Conservation (phyloP, 2,113 vertebrate genomes). For the Trachemys scripta region DNA sequence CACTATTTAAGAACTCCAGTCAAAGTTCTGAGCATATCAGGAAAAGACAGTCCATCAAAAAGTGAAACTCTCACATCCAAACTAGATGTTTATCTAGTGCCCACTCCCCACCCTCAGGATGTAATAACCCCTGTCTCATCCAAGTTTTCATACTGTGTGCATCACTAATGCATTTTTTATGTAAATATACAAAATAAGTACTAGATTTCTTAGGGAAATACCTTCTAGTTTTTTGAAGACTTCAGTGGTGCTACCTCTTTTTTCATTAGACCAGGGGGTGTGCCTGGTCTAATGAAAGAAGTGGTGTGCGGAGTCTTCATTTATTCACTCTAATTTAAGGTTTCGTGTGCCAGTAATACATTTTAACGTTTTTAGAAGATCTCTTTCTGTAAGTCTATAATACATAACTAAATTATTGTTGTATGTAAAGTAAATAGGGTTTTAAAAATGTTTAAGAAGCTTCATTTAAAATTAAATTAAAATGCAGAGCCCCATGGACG, state of each 20-base stretch:
- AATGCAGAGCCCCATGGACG: too few relatives aligned
- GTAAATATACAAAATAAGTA: background rate
- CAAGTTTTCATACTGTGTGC: background rate
- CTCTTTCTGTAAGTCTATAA: too few relatives aligned
- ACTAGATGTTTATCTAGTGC: background rate
- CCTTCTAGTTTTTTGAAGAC: background rate
- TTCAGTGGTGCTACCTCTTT: background rate
- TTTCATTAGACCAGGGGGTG: background rate
- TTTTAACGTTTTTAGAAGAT: too few relatives aligned
- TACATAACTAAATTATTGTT: too few relatives aligned
- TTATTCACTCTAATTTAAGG: too few relatives aligned
- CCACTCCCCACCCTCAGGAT: rapidly evolving
- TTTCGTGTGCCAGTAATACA: too few relatives aligned
- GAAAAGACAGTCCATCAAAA: background rate
- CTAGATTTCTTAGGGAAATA: background rate
- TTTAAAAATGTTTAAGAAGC: too few relatives aligned
- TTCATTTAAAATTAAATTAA: too few relatives aligned
- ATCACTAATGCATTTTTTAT: background rate
- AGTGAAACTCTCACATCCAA: background rate
- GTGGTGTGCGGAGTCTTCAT: too few relatives aligned
- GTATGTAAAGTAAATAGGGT: too few relatives aligned
- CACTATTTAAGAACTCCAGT: background rate
- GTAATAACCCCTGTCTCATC: background rate
- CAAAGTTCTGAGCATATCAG: background rate
- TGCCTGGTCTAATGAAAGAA: too few relatives aligned